Base-by-base conservation (phyloP, 2,113 vertebrate species). In the Rhabdornis inornatus region DNA sequence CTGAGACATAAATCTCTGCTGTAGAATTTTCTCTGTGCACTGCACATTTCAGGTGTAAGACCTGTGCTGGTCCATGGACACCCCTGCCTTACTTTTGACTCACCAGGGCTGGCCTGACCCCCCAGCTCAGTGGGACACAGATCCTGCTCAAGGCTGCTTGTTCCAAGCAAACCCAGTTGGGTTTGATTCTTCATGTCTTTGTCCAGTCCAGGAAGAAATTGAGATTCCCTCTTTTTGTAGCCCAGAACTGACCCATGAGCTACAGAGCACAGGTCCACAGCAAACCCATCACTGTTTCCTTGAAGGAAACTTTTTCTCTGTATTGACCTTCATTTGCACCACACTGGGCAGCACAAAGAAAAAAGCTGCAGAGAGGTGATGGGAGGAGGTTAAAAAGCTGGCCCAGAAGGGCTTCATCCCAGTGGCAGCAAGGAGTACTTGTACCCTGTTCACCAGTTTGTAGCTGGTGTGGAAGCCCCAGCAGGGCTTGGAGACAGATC, bases 271-370 rank as follows among this genome's bases (percentile, higher is more conserved):
- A 42, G 23, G 12, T 25, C 11, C 20, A 37, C 49, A 64, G 8
- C 18, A 74, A 42, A 33, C 8, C 40, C 84, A 44, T 7, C 14
- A 10, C 45, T 35, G 37, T 21, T 65, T 28, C 42, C 45, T 69
- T 19, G 9, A 60, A 64, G 28, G 11, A 53, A 15, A 22, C 18
- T 19, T n/a, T 55, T 37, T 22, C 27, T 47, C 27, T 27, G 14
- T 10, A 7, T 1, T 52, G 16, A n/a, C 9, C 7, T 69, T 30
- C 0, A 0, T 57, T 55, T 49, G 20, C 42, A 37, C n/a, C 47
- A 23, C 3, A 3, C 17, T 50, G 30, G 24, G 82, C 24, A 69
- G 50, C 21, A 39, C 35, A 15, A 27, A 31, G 27, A 12, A 52
- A 79, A 68, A 47, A 20, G 7, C 45, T 61, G 35, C n/a, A 81